Conservation (phyloP, 1,140 invertebrate species). For the Cheumatopsyche charites region DNA sequence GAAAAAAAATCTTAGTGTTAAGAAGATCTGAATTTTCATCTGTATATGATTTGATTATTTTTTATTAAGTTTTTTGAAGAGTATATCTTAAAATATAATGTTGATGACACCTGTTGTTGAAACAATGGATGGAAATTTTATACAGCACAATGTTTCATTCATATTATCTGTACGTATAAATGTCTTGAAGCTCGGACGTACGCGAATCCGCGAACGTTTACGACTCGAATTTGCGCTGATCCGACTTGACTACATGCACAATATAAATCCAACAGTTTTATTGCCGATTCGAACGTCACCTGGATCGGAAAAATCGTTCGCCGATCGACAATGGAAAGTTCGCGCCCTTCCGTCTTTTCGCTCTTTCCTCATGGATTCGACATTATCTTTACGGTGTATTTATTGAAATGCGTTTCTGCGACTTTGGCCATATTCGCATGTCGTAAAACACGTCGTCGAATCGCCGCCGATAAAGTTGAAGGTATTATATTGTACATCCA, state of each 20-base stretch:
- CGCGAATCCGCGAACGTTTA: constrained; percentile 34
- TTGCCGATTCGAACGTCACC: neutral
- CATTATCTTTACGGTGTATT: constrained; percentile 18
- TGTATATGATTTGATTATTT: too few relatives aligned
- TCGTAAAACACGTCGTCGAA: constrained; percentile 22
- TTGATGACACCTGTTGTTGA: constrained; percentile 3
- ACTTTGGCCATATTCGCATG: neutral
- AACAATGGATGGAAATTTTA: constrained; percentile 43
- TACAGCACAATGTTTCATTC: constrained; percentile 42
- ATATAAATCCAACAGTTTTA: constrained; percentile 11
- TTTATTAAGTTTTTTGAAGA: too few relatives aligned
- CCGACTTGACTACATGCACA: neutral
- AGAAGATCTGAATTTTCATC: too few relatives aligned
- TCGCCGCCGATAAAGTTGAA: constrained; percentile 2
- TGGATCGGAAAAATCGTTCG: neutral
- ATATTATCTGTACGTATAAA: constrained; percentile 40
- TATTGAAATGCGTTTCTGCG: constrained; percentile 22
- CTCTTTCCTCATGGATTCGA: constrained; percentile 1
- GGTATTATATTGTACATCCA: too few relatives aligned
- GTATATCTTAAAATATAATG: neutral
- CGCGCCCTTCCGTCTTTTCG: constrained; percentile 8
- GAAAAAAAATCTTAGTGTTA: too few relatives aligned
- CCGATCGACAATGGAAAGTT: neutral
- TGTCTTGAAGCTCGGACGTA: constrained; percentile 29
- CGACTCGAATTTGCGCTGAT: constrained; percentile 18